A percentile compares a stretch with the other conserved stretches of the same genome.
Conservation (phyloP, 2,888 invertebrate species). For the Cataglyphis rosenhaueri region DNA sequence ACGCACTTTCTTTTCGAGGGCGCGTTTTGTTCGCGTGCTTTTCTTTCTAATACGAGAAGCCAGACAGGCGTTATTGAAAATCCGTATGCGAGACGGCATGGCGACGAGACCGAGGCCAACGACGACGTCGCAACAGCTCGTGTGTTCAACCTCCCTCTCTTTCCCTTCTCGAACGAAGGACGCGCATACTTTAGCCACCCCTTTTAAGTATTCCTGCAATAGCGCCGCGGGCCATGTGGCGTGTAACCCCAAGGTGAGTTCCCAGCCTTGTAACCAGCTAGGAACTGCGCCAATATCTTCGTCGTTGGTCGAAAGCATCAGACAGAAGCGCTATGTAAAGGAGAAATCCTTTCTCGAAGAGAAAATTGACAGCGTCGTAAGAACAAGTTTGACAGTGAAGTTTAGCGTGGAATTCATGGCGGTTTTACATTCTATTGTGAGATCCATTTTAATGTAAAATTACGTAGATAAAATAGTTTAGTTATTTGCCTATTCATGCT, state of each 20-base stretch:
- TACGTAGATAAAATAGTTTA: constrained; percentile 2
- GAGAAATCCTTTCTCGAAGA: constrained; percentile 11
- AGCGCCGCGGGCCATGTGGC: constrained; percentile 77
- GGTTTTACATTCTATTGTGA: not conserved
- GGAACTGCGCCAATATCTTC: constrained; percentile 61
- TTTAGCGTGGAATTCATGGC: constrained; percentile 1
- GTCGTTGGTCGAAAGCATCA: constrained; percentile 45
- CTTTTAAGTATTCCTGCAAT: constrained; percentile 74
- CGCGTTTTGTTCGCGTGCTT: constrained; percentile 43
- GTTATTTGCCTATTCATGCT: constrained; percentile 35
- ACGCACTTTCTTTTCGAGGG: constrained; percentile 2
- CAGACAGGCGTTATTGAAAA: constrained; percentile 70
- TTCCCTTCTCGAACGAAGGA: constrained; percentile 48
- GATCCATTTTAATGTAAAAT: constrained; percentile 15
- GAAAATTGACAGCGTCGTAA: constrained; percentile 22
- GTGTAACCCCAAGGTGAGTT: constrained; percentile 56
- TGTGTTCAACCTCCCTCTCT: constrained; percentile 64
- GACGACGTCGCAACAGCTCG: constrained; percentile 51
- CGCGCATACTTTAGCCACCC: constrained; percentile 61
- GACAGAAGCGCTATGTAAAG: constrained; percentile 42
- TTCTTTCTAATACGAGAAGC: constrained; percentile 59
- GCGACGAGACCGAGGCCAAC: constrained; percentile 21
- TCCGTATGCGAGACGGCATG: constrained; percentile 57
- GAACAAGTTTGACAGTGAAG: constrained; percentile 26
- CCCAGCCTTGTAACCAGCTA: constrained; percentile 52